Percentiles rank a stretch among this genome's conserved stretches.
Conservation (phyloP, 2,113 vertebrate genomes). For the human (Homo sapiens) region GRCh38 chr4:137105501-137106000, state of each 20-base stretch:
- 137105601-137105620: background rate
- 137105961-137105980: background rate
- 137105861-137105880: background rate
- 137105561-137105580: background rate
- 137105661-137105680: background rate
- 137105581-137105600: background rate
- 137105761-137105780: background rate
- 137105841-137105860: background rate
- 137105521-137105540: background rate
- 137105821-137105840: no score
- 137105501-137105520: background rate
- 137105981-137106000: background rate
- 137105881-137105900: background rate
- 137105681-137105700: background rate
- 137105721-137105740: background rate
- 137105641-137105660: background rate
- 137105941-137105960: background rate
- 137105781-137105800: background rate
- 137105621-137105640: background rate
- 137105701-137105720: background rate
- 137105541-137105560: background rate
- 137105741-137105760: background rate
- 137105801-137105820: background rate
- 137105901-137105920: background rate
- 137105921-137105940: background rate